These are phyloP conservation scores for Papilio elwesi DNA, from an alignment of 2,888 invertebrate species.

Conservation along the genomic window DNA sequence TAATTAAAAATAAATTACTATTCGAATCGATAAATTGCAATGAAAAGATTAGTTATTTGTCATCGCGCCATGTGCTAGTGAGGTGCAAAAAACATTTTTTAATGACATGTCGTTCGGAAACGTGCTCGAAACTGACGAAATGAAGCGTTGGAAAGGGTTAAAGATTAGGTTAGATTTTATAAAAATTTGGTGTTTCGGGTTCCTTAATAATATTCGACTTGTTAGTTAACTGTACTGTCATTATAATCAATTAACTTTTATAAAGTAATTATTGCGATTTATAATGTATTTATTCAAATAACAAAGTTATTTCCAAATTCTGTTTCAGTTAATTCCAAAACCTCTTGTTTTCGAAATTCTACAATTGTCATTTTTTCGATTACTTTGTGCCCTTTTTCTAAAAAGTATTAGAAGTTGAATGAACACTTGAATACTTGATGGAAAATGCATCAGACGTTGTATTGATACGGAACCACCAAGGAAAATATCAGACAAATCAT, in stretches of 20 bases:
- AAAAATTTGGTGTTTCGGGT: too few species aligned
- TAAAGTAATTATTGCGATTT: too few species aligned
- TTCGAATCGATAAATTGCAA: slow-evolving; percentile 32
- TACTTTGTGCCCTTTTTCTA: not conserved
- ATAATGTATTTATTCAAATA: too few species aligned
- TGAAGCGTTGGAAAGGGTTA: slow-evolving; percentile 7
- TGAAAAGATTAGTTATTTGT: slow-evolving; percentile 40
- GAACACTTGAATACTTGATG: not conserved
- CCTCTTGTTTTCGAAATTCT: too few species aligned
- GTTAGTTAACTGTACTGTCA: too few species aligned
- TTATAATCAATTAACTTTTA: too few species aligned
- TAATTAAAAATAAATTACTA: slow-evolving; percentile 18
- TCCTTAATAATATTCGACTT: too few species aligned
- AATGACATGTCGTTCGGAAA: slow-evolving; percentile 33
- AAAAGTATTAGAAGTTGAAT: not conserved
- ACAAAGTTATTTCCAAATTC: too few species aligned
- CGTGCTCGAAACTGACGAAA: slow-evolving; percentile 26
- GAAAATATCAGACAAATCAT: not conserved
- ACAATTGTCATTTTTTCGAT: not conserved
- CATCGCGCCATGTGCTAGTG: slow-evolving; percentile 39
- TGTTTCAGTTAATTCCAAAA: too few species aligned
- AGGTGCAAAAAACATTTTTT: slow-evolving; percentile 33
- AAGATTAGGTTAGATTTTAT: not conserved
- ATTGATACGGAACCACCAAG: not conserved
- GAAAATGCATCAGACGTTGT: not conserved